Evolutionary conservation across 1,140 invertebrate species (phyloP), one percentile per base, ranked within the genome.

Genomic region (Galendromus occidentalis): DNA sequence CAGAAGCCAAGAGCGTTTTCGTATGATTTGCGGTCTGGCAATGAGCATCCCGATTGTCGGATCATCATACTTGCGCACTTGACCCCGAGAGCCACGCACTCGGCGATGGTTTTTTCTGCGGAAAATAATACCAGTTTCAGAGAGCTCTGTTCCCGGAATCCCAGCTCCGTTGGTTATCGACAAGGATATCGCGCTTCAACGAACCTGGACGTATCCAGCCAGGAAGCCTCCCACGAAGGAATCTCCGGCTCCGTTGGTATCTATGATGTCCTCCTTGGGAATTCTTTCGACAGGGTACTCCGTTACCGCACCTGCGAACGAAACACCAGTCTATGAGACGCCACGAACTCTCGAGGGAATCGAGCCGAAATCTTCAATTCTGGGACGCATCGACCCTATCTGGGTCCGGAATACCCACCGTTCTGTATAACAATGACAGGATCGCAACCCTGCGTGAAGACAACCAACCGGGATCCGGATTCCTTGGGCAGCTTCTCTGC

Each of bases 241-340:
- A 22, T 59, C 51, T 17, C 51, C 51, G 25, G 51, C 51, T 59
- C 51, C 51, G 51, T 59, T 59, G 25, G 51, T 59, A 9, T 59
- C 51, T 12, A 59, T 33, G 14, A 59, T 59, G 1, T 59, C 14
- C 20, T 17, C 14, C 20, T 59, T 59, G 25, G 51, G 51, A 18
- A 59, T 1, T 20, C 25, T 1, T 18, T 59, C 22, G 6, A 59
- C 51, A 9, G 51, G 51, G 25, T 59, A 33, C 22, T 59, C 51
- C 14, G 51, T 18, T 1, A 59, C 2, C 14, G 12, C 25, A 14
- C 51, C 51, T 59, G 33, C 45, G 7, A 28, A 47, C 28, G 18
- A 28, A 5, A 4, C 4, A 22, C 4, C 18, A 28, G 4, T 47
- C 28, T 14, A 47, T 20, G 28, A 20, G 4, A 20, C 45, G 28